Base-by-base conservation (phyloP, 2,113 vertebrate species). In the Podarcis raffonei region DNA sequence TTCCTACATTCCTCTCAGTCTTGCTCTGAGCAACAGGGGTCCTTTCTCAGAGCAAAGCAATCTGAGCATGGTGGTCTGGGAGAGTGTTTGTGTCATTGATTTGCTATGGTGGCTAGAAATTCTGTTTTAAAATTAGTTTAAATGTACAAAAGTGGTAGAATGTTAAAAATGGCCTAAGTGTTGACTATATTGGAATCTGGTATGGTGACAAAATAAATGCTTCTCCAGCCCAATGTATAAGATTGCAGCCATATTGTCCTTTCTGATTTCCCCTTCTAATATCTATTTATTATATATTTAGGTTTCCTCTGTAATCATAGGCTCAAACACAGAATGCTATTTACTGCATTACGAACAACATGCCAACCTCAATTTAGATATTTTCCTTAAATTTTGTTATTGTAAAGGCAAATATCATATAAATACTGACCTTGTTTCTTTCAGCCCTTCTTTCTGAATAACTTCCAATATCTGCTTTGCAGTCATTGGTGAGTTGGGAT, bases 381-480 rank as follows among this genome's bases (percentile, higher is more conserved):
- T 68, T 35, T 30, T 9, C 23, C 39, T 8, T 11, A 13, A 30
- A 57, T 88, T 6, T 5, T 35, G 65, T 53, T 23, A 22, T 27
- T 76, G 39, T 66, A 89, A 57, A 94, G 82, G 84, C 13, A 87
- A 68, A 92, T 30, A 84, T 90, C 87, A 85, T 53, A 92, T 1
- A 66, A 93, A 91, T 93, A 97, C 97, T 95, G 92, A 98, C 97
- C 97, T 98, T 97, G 97, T 98, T 97, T 98, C 97, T 96, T 98
- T 98, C 95, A 98, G 95, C 53, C 97, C 97, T 97, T 98, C 97
- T 95, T 98, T 98, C 95, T 98, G 97, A 97, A 98, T 98, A 92
- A 98, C 97, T 97, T 98, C 97, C 96, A 98, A 87, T 96, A 98
- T 98, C 96, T 98, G 97, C 93, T 98, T 98, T 96, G 97, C 97